Base-by-base conservation (phyloP, 2,113 vertebrate genomes). In the Silurus meridionalis region DNA sequence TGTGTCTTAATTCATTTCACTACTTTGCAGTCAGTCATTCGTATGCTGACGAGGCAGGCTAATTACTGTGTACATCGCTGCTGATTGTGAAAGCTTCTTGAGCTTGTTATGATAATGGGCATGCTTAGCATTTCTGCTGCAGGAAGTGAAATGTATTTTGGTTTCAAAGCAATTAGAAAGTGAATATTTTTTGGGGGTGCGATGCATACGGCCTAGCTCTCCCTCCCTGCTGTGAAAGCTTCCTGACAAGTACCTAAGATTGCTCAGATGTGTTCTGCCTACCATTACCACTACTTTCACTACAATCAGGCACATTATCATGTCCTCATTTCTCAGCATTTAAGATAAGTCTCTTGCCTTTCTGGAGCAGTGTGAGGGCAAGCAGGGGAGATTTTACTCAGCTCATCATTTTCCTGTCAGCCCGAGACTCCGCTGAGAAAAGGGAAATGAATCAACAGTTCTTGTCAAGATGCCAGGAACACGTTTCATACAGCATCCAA, bases 381-480 rank as follows among this genome's bases (percentile, higher is more conserved):
- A 88, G 63, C 23, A 48, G 13, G 25, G 28, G 37, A 82, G 80
- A 74, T 72, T 75, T 80, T 37, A 80, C 67, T 83, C 80, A 78
- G 55, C 71, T 89, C 79, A 75, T 86, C 83, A 83, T 80, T 75
- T 85, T 82, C 88, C 69, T 64, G 84, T 90, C 83, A 81, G 23
- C 46, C 58, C 4, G 28, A 53, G 66, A 63, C 78, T 82, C 79
- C 9, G 11, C 74, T 75, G 25, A 50, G 60, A 82, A 83, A 78
- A 66, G 19, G 6, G 28, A 28, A 81, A 79, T 52, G 67, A 82
- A 72, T 60, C 63, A 85, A 58, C 86, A 75, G n/a, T 55, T 21
- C 83, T 60, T 79, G 82, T 85, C 82, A 86, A 71, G 79, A 74
- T 69, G 86, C 86, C 81, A 79, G 81, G 72, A 64, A 57, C 80